Conservation (phyloP, 1,140 invertebrate species). For the Xylocopa sonorina region DNA sequence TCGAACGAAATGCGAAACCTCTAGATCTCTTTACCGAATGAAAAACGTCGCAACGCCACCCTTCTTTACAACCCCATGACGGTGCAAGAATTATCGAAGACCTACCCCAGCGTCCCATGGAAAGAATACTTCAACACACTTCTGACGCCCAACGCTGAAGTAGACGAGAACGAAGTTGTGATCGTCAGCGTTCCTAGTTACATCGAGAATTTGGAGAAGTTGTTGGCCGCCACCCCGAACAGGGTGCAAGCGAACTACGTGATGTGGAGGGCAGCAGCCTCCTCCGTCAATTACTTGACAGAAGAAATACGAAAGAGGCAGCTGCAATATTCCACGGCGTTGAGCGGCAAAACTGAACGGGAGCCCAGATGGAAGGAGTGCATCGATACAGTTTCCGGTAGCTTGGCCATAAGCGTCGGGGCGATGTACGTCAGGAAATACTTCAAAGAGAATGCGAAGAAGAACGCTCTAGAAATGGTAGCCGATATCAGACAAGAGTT, state of each 20-base stretch:
- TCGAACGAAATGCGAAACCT: not conserved
- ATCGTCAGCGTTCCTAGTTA: slow-evolving; percentile 92
- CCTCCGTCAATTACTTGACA: slow-evolving; percentile 89
- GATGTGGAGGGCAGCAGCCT: slow-evolving; percentile 86
- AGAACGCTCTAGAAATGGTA: slow-evolving; percentile 91
- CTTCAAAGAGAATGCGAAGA: slow-evolving; percentile 88
- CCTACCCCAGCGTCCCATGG: slow-evolving; percentile 91
- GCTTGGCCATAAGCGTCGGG: slow-evolving; percentile 89
- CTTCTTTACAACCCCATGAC: slow-evolving; percentile 96
- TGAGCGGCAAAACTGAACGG: slow-evolving; percentile 89
- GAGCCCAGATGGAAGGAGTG: slow-evolving; percentile 94
- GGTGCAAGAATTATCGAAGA: slow-evolving; percentile 87
- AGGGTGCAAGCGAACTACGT: slow-evolving; percentile 87
- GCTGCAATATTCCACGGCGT: slow-evolving; percentile 87
- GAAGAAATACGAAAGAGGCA: slow-evolving; percentile 88
- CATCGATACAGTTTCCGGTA: slow-evolving; percentile 87
- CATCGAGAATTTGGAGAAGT: slow-evolving; percentile 86
- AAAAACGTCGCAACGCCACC: slow-evolving; percentile 95
- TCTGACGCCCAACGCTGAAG: slow-evolving; percentile 83
- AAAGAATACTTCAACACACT: slow-evolving; percentile 90
- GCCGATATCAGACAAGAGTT: slow-evolving; percentile 87
- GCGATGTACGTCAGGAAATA: slow-evolving; percentile 89
- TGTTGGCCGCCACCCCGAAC: slow-evolving; percentile 84
- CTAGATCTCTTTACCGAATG: slow-evolving; percentile 93
- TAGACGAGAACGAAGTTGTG: slow-evolving; percentile 88